Base-by-base conservation (phyloP, 2,113 vertebrate species). In the Corydoras maculifer region DNA sequence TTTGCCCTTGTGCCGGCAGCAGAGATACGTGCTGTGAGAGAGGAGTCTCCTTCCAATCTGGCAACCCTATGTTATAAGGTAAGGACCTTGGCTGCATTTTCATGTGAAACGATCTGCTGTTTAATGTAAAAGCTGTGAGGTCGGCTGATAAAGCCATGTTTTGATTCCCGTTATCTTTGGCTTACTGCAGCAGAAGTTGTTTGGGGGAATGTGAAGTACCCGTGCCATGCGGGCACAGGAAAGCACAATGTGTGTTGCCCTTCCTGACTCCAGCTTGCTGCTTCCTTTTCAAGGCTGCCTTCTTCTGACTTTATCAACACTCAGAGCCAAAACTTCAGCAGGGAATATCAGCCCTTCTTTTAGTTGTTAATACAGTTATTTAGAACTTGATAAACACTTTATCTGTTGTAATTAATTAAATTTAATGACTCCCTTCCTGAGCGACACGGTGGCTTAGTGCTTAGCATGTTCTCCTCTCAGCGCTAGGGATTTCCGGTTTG, bases 61-160 rank as follows among this genome's bases (percentile, higher is more conserved):
- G 97, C 97, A 1, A 99, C 97, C 30, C 84, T 99, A 60, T 99
- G 97, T 82, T 99, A 98, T 48, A 99, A 99, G 93, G 97, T 98
- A 83, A 77, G 76, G 11, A 35, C 51, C 18, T 11, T 5, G 11
- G 6, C 13, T 35, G 25, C 30, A 65, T 12, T 31, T n/a, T 58
- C 14, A 43, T 43, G 3, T 35, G 14, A 12, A 15, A 43, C 13
- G 25, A 8, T 64, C 3, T 9, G 43, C 3, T 6, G 32, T 29
- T 18, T 49, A 49, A 58, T 50, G 32, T n/a, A 9, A 30, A 58
- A 72, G 12, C 15, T 48, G 1, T 3, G 12, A 0, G 14, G 15
- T 15, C 53, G 3, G 25, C 30, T 11, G 35, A 57, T 57, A 6
- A 59, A 18, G 57, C 13, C 2, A 15, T 31, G 9, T 60, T 31